phyloP scores from a whole-genome alignment of 2,797 vertebrate genomes.

The Natrix natrix region DNA sequence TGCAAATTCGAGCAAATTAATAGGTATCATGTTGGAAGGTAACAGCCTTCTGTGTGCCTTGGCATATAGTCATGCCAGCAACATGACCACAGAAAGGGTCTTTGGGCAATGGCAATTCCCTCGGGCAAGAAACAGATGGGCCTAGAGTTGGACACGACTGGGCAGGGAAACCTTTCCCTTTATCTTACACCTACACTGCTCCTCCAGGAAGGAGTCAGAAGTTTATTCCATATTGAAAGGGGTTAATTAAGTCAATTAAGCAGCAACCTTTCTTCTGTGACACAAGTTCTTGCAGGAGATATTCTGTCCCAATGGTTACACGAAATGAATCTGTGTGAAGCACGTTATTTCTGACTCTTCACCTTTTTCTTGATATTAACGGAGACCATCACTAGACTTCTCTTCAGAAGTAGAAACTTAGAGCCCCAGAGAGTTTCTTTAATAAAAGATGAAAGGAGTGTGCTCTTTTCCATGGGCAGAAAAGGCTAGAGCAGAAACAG shows the following conservation, averaged over 20 bases:
- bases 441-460: not conserved
- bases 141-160: not conserved
- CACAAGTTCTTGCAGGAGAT: not conserved
- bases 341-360: not conserved
- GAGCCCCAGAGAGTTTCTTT: not conserved
- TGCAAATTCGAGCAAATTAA: not conserved
- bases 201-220: not conserved
- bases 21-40: not conserved
- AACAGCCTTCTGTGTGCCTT: not conserved
- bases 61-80: not conserved
- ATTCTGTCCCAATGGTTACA: not conserved
- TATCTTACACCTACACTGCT: not conserved
- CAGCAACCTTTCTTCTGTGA: not conserved
- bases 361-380: not conserved
- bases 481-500: not conserved
- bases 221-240: not conserved
- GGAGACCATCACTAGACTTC: not conserved
- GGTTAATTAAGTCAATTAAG: not conserved
- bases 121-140: not conserved
- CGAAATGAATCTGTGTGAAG: not conserved
- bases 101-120: not conserved
- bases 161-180: not conserved
- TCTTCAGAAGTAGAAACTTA: not conserved
- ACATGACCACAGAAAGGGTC: not conserved
- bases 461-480: not conserved